phyloP scores from a whole-genome alignment of 2,888 invertebrate species.

The Abrostola tripartita region DNA sequence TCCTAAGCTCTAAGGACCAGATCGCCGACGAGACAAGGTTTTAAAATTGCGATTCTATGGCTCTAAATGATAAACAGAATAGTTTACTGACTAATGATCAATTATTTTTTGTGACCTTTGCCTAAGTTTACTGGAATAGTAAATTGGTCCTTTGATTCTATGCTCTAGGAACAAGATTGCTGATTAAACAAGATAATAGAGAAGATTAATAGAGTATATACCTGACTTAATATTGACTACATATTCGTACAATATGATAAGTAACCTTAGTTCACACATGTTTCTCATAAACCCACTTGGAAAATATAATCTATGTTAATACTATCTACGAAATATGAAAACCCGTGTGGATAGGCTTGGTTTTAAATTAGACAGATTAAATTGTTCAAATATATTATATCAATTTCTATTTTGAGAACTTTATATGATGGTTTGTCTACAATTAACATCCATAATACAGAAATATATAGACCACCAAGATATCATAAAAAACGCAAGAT shows the following conservation, averaged over 20 bases:
- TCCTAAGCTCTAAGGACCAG: too few species aligned
- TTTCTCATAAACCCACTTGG: conserved; percentile 42
- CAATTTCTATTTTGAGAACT: too few species aligned
- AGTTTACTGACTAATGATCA: too few species aligned
- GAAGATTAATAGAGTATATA: neutral
- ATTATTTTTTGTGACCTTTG: neutral
- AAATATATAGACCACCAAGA: too few species aligned
- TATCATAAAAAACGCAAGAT: neutral
- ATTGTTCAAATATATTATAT: neutral
- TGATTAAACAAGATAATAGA: neutral
- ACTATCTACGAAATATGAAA: conserved; percentile 37
- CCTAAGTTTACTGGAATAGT: neutral
- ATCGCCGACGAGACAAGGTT: too few species aligned
- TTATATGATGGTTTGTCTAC: too few species aligned
- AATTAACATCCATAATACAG: too few species aligned
- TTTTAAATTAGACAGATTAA: conserved; percentile 35
- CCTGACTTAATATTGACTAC: conserved; percentile 20
- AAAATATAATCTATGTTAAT: conserved; percentile 22
- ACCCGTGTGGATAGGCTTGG: conserved; percentile 52
- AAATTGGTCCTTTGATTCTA: neutral
- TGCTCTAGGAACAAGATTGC: neutral
- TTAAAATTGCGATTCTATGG: too few species aligned
- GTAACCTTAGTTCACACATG: conserved; percentile 47
- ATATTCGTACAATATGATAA: conserved; percentile 31
- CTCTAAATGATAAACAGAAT: too few species aligned